Conservation (phyloP, 2,888 invertebrate species). For the Agapetus fuscipes region DNA sequence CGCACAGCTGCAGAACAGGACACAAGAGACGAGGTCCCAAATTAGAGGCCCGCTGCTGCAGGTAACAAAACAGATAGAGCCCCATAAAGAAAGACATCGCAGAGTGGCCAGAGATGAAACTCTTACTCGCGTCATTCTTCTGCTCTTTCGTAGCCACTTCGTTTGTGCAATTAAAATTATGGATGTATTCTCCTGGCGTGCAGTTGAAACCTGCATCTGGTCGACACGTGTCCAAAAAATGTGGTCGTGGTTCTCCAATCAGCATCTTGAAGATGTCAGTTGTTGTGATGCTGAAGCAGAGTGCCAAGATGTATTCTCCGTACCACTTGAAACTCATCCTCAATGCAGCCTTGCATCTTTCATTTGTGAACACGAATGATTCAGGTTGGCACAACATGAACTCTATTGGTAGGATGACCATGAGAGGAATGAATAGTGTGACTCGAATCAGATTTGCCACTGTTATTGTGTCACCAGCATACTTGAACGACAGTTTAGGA, state of each 20-base stretch:
- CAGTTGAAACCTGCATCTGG: slow-evolving; percentile 58
- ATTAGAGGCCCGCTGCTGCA: slow-evolving; percentile 45
- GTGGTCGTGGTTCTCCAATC: slow-evolving; percentile 64
- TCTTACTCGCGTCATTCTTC: slow-evolving; percentile 53
- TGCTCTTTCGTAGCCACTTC: slow-evolving; percentile 44
- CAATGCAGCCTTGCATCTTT: slow-evolving; percentile 35
- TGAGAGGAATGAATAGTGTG: too few relatives aligned
- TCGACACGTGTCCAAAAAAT: slow-evolving; percentile 63
- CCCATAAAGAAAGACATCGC: slow-evolving; percentile 58
- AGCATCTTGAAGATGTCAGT: slow-evolving; percentile 55
- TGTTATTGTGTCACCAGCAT: too few relatives aligned
- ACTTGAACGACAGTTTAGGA: too few relatives aligned
- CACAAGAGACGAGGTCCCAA: slow-evolving; percentile 36
- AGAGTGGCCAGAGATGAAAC: slow-evolving; percentile 72
- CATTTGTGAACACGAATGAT: slow-evolving; percentile 22
- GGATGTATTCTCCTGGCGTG: slow-evolving; percentile 32
- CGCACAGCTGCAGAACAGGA: slow-evolving; percentile 52
- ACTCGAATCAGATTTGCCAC: too few relatives aligned
- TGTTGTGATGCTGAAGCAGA: slow-evolving; percentile 50
- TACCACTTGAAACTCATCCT: slow-evolving; percentile 42
- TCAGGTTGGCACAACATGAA: slow-evolving; percentile 14
- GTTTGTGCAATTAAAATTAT: slow-evolving; percentile 56
- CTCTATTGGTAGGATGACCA: slow-evolving; percentile 14
- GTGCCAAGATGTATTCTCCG: slow-evolving; percentile 54
- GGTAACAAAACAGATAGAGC: slow-evolving; percentile 55